These are phyloP conservation scores for Pomatostomus ruficeps DNA, from an alignment of 2,113 vertebrate species.

Conservation along the genomic window DNA sequence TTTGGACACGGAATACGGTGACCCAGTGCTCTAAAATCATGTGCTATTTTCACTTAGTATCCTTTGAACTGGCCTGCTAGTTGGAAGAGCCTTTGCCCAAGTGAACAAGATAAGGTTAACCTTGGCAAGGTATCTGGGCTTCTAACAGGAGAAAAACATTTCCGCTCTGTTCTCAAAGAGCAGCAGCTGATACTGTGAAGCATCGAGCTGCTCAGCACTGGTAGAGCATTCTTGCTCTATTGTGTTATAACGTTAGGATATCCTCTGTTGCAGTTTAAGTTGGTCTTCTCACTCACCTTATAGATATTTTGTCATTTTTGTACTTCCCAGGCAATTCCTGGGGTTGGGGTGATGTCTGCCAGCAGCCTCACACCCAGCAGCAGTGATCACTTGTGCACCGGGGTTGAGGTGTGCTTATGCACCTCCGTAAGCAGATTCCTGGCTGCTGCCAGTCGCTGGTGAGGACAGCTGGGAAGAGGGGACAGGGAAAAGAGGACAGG, in stretches of 20 bases:
- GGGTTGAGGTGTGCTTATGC: fast-evolving
- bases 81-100: neutral
- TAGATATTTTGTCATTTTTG: neutral
- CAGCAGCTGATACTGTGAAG: neutral
- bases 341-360: neutral
- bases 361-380: neutral
- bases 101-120: neutral
- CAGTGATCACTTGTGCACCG: fast-evolving
- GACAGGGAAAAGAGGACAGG: neutral
- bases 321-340: neutral
- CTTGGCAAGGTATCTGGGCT: neutral
- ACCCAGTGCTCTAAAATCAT: slow-evolving; percentile 6
- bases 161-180: neutral
- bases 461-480: neutral
- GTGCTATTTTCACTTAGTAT: neutral
- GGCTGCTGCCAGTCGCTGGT: fast-evolving
- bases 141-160: neutral
- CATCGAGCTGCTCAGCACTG: fast-evolving
- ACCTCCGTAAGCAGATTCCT: fast-evolving
- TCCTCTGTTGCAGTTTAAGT: neutral
- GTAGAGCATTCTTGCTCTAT: neutral
- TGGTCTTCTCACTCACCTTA: neutral
- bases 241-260: neutral
- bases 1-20: neutral
- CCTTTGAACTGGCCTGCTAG: neutral